Evolutionary conservation across 2,888 invertebrate species (phyloP), one percentile per base, ranked within the genome.

Genomic region (Xanthia icteritia): DNA sequence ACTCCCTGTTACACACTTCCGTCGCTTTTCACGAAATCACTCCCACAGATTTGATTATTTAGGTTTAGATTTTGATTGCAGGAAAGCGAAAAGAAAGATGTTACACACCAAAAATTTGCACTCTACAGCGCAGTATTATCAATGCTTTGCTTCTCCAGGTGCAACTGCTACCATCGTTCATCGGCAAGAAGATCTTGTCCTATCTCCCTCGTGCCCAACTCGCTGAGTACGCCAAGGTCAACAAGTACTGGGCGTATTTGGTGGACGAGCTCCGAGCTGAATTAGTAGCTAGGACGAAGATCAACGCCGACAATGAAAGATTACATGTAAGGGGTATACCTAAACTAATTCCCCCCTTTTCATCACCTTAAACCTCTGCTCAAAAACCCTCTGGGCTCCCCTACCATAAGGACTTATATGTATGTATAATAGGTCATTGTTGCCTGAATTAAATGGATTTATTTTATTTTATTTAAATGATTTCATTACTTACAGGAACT

Each of bases 201-300:
- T 94, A 89, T 81, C 79, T 96, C 0, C 94, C 96, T 1, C 79
- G 85, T 17, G 75, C 89, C 0, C 91, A 92, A 56, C 89, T 95
- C 0, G 82, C 65, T 0, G 94, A 95, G 0, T 95, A 92, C 54
- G 92, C 94, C 5, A 89, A 89, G 1, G 95, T 96, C 1, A 96
- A 96, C 81, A 94, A 92, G 70, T 96, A 96, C 79, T 96, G 96
- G 96, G 92, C 94, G 0, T 95, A 91, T 69, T 86, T 96, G 0
- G 92, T 96, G 0, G 96, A 96, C 0, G 96, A 96, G 64, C 87
- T 92, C 1, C 89, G 89, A 39, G 85, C 91, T 0, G 96, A 96
- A 84, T 15, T 92, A 0, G 73, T 86, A 0, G 91, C 93, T 2
- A 91, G 94, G 66, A 85, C 84, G 36, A 96, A 94, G 82, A 91